These are phyloP conservation scores for Armadillidium nasatum DNA, from an alignment of 1,140 invertebrate genomes.

Conservation along the genomic window DNA sequence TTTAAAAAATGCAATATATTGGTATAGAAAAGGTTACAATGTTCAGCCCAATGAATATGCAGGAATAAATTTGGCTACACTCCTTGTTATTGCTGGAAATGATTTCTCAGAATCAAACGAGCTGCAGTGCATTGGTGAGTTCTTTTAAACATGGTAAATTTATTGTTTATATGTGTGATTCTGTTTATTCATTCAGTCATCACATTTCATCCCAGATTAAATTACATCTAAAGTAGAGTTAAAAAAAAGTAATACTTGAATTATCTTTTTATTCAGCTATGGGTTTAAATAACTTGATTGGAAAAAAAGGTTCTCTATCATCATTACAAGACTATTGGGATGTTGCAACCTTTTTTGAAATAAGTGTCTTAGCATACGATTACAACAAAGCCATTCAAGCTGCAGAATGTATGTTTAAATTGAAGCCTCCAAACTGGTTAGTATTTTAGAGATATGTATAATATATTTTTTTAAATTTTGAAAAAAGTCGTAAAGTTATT, in stretches of 20 bases:
- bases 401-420: slow-evolving; percentile 96
- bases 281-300: slow-evolving; percentile 94
- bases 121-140: slow-evolving; percentile 45
- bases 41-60: slow-evolving; percentile 98
- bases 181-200: too few species aligned
- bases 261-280: slow-evolving; percentile 60
- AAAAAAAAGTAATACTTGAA: background rate
- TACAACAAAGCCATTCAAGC: slow-evolving; percentile 96
- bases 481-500: background rate
- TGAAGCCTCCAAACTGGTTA: slow-evolving; percentile 96
- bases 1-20: slow-evolving; percentile 87
- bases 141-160: too few species aligned
- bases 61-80: slow-evolving; percentile 95
- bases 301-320: slow-evolving; percentile 90
- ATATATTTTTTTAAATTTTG: background rate
- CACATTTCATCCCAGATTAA: background rate
- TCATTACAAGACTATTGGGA: slow-evolving; percentile 98
- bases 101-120: slow-evolving; percentile 46
- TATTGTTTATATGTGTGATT: too few species aligned
- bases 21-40: slow-evolving; percentile 97
- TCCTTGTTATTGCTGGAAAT: slow-evolving; percentile 95
- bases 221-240: too few species aligned
- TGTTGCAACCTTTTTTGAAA: slow-evolving; percentile 99
- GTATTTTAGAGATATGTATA: slow-evolving; percentile 25
- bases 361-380: slow-evolving; percentile 93